Conservation (phyloP, 1,140 invertebrate genomes). For the Chlorops oryzae region DNA sequence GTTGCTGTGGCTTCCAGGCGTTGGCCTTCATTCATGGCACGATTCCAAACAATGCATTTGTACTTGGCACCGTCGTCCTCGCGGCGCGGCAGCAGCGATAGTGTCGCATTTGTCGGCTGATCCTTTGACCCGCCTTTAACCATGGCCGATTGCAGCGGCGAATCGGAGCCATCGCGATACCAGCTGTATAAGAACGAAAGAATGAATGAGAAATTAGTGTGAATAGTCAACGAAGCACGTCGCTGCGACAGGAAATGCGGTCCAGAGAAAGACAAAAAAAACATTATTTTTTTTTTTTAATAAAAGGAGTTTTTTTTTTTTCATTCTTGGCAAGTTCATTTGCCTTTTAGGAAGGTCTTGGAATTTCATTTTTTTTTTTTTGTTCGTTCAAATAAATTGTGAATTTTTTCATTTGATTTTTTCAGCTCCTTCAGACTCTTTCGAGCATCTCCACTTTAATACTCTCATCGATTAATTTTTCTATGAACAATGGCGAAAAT, state of each 20-base stretch:
- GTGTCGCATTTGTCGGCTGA: constrained; percentile 65
- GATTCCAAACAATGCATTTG: constrained; percentile 79
- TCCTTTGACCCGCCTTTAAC: constrained; percentile 61
- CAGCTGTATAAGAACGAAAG: constrained; percentile 50
- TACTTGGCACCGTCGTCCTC: constrained; percentile 78
- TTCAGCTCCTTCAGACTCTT: too few relatives aligned
- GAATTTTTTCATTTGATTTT: too few relatives aligned
- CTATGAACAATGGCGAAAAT: too few relatives aligned
- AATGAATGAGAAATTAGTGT: neutral
- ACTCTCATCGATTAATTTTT: too few relatives aligned
- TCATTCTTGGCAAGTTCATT: too few relatives aligned
- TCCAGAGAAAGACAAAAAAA: neutral
- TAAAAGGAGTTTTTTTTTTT: neutral
- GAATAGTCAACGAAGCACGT: neutral
- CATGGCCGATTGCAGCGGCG: constrained; percentile 62
- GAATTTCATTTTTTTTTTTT: too few relatives aligned
- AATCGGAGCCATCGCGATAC: constrained; percentile 60
- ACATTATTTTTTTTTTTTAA: neutral
- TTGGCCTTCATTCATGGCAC: constrained; percentile 72
- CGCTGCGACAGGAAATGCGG: too few relatives aligned
- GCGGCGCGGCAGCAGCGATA: constrained; percentile 66
- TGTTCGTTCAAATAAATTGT: too few relatives aligned
- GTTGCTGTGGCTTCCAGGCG: constrained; percentile 71
- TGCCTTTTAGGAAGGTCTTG: too few relatives aligned
- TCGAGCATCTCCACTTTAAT: too few relatives aligned